These are phyloP conservation scores for Actinostola sp. DNA, from an alignment of 92 coral and sea anemone genomes.

Conservation along the genomic window DNA sequence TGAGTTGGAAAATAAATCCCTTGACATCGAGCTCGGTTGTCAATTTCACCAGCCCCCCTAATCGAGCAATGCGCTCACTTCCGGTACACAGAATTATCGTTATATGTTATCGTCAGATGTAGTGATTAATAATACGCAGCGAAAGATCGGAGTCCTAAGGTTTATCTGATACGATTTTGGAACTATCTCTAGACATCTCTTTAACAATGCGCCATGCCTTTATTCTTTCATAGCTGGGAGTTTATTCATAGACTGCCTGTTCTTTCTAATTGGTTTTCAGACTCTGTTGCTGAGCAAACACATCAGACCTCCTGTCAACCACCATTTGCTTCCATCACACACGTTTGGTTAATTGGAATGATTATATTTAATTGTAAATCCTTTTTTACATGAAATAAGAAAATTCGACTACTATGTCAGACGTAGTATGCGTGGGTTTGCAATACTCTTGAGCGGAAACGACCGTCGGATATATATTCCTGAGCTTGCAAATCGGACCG, in stretches of 20 bases:
- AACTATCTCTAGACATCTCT: too few relatives aligned
- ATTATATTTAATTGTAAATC: not conserved
- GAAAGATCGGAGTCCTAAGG: not conserved
- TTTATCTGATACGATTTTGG: too few relatives aligned
- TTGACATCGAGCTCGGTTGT: not conserved
- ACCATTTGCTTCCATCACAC: too few relatives aligned
- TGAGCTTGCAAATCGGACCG: not conserved
- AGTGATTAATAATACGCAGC: not conserved
- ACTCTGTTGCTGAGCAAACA: too few relatives aligned
- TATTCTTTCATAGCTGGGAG: not conserved
- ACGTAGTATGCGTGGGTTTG: not conserved
- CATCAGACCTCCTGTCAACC: too few relatives aligned
- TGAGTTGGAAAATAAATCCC: constrained; percentile 18
- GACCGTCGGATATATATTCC: constrained; percentile 1
- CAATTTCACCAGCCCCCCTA: constrained; percentile 17
- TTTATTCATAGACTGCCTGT: too few relatives aligned
- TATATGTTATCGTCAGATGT: not conserved
- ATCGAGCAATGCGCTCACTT: constrained; percentile 24
- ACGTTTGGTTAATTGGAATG: not conserved
- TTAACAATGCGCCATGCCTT: too few relatives aligned
- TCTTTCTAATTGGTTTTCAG: not conserved
- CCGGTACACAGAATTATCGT: not conserved
- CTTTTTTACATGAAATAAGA: not conserved
- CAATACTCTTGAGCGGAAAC: not conserved
- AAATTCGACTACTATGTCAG: not conserved